Evolutionary conservation across 37 sponge, comb jelly and placozoan genomes (phyloP).

Genomic region (Beroe forskalii): DNA sequence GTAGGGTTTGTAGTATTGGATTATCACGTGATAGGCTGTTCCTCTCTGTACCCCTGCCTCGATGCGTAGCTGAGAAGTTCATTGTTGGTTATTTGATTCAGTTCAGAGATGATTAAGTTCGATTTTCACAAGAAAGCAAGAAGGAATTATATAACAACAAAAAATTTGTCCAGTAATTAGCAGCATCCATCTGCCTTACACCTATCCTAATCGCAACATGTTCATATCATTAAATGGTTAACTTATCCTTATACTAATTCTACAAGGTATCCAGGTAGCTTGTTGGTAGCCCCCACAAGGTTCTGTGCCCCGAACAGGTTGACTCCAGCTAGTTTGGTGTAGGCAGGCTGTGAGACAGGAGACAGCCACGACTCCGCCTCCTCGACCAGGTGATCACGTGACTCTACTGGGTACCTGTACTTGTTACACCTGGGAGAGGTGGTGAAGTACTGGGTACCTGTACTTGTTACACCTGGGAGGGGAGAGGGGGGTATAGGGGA

Average conservation of each 20-base stretch:
- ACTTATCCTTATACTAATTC: too few species aligned
- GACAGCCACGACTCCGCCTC: slow-evolving; percentile 25
- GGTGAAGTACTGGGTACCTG: neutral
- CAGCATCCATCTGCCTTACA: too few species aligned
- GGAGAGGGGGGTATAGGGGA: neutral
- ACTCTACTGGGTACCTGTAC: slow-evolving; percentile 20
- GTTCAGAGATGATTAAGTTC: too few species aligned
- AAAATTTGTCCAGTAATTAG: too few species aligned
- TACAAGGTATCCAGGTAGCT: too few species aligned
- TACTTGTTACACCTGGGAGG: neutral
- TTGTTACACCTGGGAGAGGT: slow-evolving; percentile 12
- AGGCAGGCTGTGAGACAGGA: slow-evolving; percentile 25
- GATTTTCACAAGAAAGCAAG: too few species aligned
- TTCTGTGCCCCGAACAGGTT: neutral
- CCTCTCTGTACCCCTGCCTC: neutral
- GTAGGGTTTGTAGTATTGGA: neutral
- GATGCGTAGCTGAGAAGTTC: too few species aligned
- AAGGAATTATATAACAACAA: too few species aligned
- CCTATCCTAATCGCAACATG: too few species aligned
- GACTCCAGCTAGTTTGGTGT: slow-evolving; percentile 11
- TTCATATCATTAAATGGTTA: too few species aligned
- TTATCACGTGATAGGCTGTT: neutral
- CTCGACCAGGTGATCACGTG: neutral
- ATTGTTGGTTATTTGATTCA: too few species aligned
- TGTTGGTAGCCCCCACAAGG: slow-evolving; percentile 11